Evolutionary conservation across 2,888 invertebrate genomes (phyloP), one percentile per base, ranked within the genome.

Genomic region (Acleris cristana): DNA sequence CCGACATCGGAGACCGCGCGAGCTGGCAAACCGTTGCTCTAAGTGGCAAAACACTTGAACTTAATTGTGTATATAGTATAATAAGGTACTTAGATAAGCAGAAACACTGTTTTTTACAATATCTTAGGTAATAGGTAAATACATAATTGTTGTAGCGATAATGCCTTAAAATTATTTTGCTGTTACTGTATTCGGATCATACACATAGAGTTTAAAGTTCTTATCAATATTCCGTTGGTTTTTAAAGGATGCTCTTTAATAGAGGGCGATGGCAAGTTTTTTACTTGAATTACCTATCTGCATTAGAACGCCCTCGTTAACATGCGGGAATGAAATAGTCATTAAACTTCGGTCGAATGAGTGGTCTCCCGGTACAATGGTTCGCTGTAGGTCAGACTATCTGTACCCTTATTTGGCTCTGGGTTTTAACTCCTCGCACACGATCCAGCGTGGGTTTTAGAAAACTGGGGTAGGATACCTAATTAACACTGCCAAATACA

Each of bases 61-160:
- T 89, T 90, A 86, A 90, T 88, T 87, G 88, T 92, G 90, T 92
- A 90, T 81, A 91, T 90, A 91, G 82, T 89, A 89, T 83, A 7
- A 72, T 90, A 89, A 91, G 90, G 76, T 86, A 84, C 75, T 79
- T 85, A 87, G 82, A 76, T 90, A 89, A 89, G 88, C 85, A 81
- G 84, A 89, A 84, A 88, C 86, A 89, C 89, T 87, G 90, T 92
- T 92, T 92, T 92, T 90, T 92, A 92, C 90, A 89, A 90, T 92
- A 92, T 90, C 83, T 80, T 91, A 91, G 85, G 82, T 87, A 87
- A 87, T 85, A 81, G 83, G 85, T 83, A 83, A 86, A 85, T 85
- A 85, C 86, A 84, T 89, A 88, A 90, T 88, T 90, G 89, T 91
- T 90, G 90, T 92, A 91, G 89, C 79, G 77, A 61, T 65, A 65